phyloP scores from a whole-genome alignment of 2,888 invertebrate genomes.

The Boloria selene region DNA sequence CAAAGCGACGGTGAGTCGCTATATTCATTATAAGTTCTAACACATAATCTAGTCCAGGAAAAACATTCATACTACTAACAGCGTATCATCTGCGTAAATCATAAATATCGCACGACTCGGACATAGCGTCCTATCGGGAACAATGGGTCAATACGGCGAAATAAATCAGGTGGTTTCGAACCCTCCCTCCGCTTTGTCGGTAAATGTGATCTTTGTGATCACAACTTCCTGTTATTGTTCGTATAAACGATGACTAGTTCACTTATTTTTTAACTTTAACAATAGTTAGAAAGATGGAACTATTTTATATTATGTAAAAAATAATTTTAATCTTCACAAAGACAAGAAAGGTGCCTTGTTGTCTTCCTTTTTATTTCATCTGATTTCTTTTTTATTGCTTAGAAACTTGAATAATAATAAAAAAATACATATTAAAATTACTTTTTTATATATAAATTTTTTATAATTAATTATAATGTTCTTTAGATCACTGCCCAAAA shows the following conservation, averaged over 20 bases:
- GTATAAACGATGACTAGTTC: constrained; percentile 15
- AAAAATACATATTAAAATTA: too few relatives aligned
- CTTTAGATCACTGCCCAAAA: too few relatives aligned
- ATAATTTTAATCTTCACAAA: background rate
- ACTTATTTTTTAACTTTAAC: constrained; percentile 1
- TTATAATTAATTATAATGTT: too few relatives aligned
- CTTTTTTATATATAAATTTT: too few relatives aligned
- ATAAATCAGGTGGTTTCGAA: constrained; percentile 12
- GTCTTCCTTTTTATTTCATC: too few relatives aligned
- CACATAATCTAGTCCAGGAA: background rate
- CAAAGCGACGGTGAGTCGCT: too few relatives aligned
- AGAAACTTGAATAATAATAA: too few relatives aligned
- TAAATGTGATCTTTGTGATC: constrained; percentile 16
- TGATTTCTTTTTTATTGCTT: too few relatives aligned
- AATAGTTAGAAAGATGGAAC: background rate
- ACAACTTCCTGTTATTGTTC: constrained; percentile 22
- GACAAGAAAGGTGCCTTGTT: background rate
- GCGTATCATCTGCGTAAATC: background rate
- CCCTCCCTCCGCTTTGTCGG: background rate
- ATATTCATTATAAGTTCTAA: too few relatives aligned
- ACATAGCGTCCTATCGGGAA: background rate
- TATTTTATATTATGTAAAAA: background rate
- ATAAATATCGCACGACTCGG: constrained; percentile 10
- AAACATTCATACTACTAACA: background rate
- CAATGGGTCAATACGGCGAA: constrained; percentile 18